Evolutionary conservation across 2,888 invertebrate species (phyloP).

Genomic region (Pyrocoelia pectoralis): DNA sequence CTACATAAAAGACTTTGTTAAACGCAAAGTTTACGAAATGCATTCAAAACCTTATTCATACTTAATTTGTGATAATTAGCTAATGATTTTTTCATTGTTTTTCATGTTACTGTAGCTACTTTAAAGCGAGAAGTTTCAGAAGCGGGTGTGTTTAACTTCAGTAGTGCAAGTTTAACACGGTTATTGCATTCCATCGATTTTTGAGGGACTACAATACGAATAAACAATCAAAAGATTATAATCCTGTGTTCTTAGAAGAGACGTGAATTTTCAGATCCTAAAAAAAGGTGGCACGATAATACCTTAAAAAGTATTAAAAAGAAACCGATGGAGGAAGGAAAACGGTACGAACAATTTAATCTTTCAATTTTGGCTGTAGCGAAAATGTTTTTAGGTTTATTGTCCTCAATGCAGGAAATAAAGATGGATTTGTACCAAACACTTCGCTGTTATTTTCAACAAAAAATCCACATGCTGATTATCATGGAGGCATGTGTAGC

Average conservation of each 20-base stretch:
- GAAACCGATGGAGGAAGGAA: not conserved
- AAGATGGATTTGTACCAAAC: conserved; percentile 3
- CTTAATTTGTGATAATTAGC: not conserved
- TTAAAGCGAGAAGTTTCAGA: conserved; percentile 1
- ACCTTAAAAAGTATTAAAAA: not conserved
- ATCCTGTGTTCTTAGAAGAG: not conserved
- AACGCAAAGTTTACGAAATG: not conserved
- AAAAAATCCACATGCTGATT: conserved; percentile 3
- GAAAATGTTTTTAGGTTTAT: not conserved
- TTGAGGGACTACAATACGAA: not conserved
- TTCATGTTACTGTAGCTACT: conserved; percentile 1
- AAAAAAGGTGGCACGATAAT: not conserved
- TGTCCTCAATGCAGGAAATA: not conserved
- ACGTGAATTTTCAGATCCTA: not conserved
- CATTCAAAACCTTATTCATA: not conserved
- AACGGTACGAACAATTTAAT: not conserved
- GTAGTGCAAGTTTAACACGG: not conserved
- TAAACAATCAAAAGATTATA: conserved; percentile 2
- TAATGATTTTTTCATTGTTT: not conserved
- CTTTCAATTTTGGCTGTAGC: conserved; percentile 1
- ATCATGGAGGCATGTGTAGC: not conserved
- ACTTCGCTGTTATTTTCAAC: conserved; percentile 1
- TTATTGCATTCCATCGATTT: conserved; percentile 1
- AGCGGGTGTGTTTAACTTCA: too few relatives aligned
- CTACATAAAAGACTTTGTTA: conserved; percentile 4